A percentile compares a stretch with the other conserved stretches of the same genome.
Evolutionary conservation across 2,888 invertebrate species (phyloP).

Genomic region (Noctua janthina): DNA sequence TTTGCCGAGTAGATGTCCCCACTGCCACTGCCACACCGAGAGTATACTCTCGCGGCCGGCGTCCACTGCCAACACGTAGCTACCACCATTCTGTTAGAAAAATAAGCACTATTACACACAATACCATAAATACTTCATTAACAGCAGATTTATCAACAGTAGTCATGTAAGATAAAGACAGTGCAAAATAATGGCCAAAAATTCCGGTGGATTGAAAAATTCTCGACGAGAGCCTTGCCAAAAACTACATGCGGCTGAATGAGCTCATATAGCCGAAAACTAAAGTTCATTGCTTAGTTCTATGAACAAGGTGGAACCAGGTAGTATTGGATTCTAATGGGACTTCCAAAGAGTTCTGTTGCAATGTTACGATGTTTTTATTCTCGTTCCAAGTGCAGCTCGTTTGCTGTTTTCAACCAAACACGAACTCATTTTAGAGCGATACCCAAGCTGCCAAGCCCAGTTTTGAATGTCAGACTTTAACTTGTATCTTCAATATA

Average conservation of each 20-base stretch:
- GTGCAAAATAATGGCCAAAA: neutral
- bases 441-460: neutral
- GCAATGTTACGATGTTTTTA: neutral
- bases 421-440: neutral
- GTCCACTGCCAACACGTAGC: slow-evolving; percentile 97
- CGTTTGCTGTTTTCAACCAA: neutral
- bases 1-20: slow-evolving; percentile 97
- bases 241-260: too few species aligned
- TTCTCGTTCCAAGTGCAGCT: neutral
- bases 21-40: slow-evolving; percentile 99
- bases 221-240: too few species aligned
- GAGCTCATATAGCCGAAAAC: too few species aligned
- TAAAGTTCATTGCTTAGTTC: too few species aligned
- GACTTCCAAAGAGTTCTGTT: neutral
- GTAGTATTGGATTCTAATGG: neutral
- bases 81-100: slow-evolving; percentile 94
- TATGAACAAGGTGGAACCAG: neutral
- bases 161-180: neutral
- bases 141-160: too few species aligned
- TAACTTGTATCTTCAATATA: neutral
- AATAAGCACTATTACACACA: neutral
- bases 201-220: too few species aligned
- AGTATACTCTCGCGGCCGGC: slow-evolving; percentile 96
- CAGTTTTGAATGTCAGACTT: neutral
- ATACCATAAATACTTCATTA: neutral